Percentiles rank a stretch among this genome's conserved stretches.
Evolutionary conservation across 2,113 vertebrate species (phyloP).

Genomic region (Furnarius figulus): DNA sequence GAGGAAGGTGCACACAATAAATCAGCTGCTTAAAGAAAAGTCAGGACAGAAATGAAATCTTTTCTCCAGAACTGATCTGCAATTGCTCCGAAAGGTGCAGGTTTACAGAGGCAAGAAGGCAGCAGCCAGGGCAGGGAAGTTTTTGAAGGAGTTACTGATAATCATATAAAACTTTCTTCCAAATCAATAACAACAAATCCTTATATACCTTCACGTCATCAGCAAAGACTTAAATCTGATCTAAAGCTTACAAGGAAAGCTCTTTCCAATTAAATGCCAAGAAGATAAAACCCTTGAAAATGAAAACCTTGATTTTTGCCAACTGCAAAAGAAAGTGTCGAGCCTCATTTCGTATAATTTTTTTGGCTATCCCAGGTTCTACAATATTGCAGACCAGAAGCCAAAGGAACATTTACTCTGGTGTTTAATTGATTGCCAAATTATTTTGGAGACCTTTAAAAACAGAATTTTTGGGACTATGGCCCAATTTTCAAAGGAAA

Average conservation of each 20-base stretch:
- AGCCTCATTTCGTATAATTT: neutral
- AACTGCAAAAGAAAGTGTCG: neutral
- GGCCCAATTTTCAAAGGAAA: neutral
- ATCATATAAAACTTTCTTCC: neutral
- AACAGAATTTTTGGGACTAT: neutral
- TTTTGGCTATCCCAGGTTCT: neutral
- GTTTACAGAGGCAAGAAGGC: neutral
- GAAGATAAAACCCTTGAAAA: neutral
- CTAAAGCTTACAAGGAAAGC: neutral
- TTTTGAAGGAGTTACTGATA: neutral
- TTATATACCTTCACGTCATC: fast-evolving
- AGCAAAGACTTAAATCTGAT: neutral
- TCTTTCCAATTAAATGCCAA: neutral
- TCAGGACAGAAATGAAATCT: neutral
- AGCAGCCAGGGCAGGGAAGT: neutral
- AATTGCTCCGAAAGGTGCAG: neutral
- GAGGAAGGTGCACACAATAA: neutral
- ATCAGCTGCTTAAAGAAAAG: neutral
- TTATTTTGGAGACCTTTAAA: neutral
- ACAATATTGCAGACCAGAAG: neutral
- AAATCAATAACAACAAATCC: neutral
- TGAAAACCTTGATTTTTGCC: neutral
- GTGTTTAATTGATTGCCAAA: neutral
- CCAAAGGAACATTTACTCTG: conserved; percentile 7
- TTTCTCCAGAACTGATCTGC: neutral